Evolutionary conservation across 2,888 invertebrate species (phyloP).

Genomic region (Epinotia ramella): DNA sequence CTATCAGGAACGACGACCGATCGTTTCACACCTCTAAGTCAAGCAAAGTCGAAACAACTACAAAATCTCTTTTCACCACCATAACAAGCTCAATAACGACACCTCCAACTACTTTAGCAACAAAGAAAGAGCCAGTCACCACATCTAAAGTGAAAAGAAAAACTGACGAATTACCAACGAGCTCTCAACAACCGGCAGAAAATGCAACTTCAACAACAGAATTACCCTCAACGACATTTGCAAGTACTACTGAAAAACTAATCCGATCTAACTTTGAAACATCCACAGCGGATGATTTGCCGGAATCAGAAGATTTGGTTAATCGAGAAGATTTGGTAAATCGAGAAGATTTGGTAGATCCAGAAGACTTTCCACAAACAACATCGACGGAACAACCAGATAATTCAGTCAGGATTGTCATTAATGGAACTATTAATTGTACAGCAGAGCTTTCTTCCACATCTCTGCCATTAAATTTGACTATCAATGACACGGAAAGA

Average conservation of each 20-base stretch:
- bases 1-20: conserved; percentile 63
- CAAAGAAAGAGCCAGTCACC: conserved; percentile 58
- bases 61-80: conserved; percentile 56
- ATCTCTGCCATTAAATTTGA: conserved; percentile 66
- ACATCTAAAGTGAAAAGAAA: conserved; percentile 74
- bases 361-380: conserved; percentile 48
- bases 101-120: conserved; percentile 54
- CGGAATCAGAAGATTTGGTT: conserved; percentile 48
- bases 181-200: conserved; percentile 44
- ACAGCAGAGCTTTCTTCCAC: conserved; percentile 78
- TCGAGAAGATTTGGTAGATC: conserved; percentile 27
- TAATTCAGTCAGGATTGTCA: conserved; percentile 69
- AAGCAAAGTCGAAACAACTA: conserved; percentile 62
- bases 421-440: conserved; percentile 80
- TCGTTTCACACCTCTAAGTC: conserved; percentile 63
- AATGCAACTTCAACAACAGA: conserved; percentile 52
- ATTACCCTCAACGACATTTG: conserved; percentile 48
- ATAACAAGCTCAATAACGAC: conserved; percentile 56
- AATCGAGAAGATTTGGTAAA: conserved; percentile 26
- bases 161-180: conserved; percentile 60
- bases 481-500: conserved; percentile 61
- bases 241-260: conserved; percentile 48
- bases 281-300: conserved; percentile 48
- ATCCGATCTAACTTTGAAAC: conserved; percentile 49
- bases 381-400: conserved; percentile 69